These are phyloP conservation scores for Eristalis pertinax DNA, from an alignment of 2,888 invertebrate species.

Conservation along the genomic window DNA sequence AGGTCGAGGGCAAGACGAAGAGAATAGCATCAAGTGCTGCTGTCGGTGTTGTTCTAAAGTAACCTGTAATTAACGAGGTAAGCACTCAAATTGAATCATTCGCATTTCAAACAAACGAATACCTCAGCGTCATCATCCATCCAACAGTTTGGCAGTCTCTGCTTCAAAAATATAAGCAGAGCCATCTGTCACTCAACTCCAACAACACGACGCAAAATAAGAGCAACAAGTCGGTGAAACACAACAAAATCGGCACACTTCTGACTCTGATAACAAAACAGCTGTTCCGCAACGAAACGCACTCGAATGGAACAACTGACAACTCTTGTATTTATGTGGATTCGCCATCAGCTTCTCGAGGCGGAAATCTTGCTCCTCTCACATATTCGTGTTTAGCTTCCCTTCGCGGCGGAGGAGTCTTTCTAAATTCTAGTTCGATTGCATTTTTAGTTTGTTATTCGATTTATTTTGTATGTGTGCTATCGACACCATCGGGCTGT, in stretches of 20 bases:
- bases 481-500: neutral
- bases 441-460: neutral
- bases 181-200: constrained; percentile 15
- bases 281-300: constrained; percentile 45
- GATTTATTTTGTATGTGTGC: constrained; percentile 12
- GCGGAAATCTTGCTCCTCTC: neutral
- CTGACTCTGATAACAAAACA: constrained; percentile 50
- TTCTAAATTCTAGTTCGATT: neutral
- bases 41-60: too few species aligned
- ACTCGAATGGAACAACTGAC: constrained; percentile 43
- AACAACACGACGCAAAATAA: neutral
- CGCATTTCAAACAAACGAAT: neutral
- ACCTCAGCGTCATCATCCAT: neutral
- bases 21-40: too few species aligned
- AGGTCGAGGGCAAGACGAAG: too few species aligned
- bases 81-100: too few species aligned
- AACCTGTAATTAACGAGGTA: too few species aligned
- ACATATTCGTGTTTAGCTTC: constrained; percentile 4
- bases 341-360: neutral
- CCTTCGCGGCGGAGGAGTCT: neutral
- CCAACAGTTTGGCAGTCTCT: constrained; percentile 33
- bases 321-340: constrained; percentile 3
- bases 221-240: constrained; percentile 14
- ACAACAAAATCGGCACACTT: neutral
- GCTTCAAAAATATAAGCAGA: neutral